Evolutionary conservation across 2,888 invertebrate species (phyloP), one percentile per base, ranked within the genome.

Genomic region (Nomada lathburiana): DNA sequence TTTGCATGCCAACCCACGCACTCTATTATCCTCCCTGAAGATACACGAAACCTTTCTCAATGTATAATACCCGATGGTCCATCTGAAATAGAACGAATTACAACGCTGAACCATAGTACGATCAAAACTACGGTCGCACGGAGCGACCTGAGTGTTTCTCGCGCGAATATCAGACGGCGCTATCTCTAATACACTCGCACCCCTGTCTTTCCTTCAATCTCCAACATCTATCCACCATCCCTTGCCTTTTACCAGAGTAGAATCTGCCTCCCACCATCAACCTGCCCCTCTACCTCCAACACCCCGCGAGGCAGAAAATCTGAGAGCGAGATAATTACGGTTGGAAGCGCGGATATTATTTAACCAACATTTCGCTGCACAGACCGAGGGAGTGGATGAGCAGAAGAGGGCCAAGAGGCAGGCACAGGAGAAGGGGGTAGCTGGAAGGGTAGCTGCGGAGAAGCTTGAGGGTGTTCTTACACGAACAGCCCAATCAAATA

Each of bases 281-380:
- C 18, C 47, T 29, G 65, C 52, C 55, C 63, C 79, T 77, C 80
- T 71, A 20, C 82, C 79, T 85, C 79, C 79, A 76, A 70, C 82
- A 69, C 76, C 88, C 88, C 88, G 88, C 88, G 80, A 89, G 88
- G 88, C 89, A 90, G 90, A 92, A 91, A 93, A 93, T 93, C 92
- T 90, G 89, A 91, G 91, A 92, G 92, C 90, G 91, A 93, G 92
- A 93, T 93, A 92, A 93, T 93, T 93, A 92, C 92, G 92, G 90
- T 92, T 90, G 91, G 91, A 91, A 90, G 90, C 90, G 89, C 90
- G 90, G 91, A 92, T 92, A 92, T 92, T 92, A 92, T 92, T 92
- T 92, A 92, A 91, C 92, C 92, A 92, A 91, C 90, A 90, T 91
- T 91, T 91, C 86, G 91, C 89, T 91, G 90, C 89, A 84, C 84